Base-by-base conservation (phyloP, 2,113 vertebrate genomes). In the Tylochromis polylepis region DNA sequence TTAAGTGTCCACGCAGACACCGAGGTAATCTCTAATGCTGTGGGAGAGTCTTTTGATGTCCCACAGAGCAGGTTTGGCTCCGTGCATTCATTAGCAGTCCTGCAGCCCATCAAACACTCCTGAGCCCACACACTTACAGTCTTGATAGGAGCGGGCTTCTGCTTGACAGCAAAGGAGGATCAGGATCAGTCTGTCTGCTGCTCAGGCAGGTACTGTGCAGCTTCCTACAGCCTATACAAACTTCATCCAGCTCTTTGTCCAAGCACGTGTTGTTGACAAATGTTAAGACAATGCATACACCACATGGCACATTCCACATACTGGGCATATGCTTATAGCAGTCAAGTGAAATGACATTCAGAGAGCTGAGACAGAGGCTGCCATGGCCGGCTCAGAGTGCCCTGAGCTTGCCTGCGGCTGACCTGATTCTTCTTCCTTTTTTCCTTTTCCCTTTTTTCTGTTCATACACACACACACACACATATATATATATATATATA, bases 21-120 rank as follows among this genome's bases (percentile, higher is more conserved):
- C 15, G 57, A 88, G 70, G 79, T 85, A 89, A 89, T 87, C 85
- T 81, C 46, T 38, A 78, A 51, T 72, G 22, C 79, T 31, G 5
- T 78, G 86, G 87, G 88, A 92, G 70, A 81, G 80, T 84, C 41
- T 55, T 89, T 46, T 81, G 85, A 89, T 60, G 70, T 92, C 93
- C 91, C 70, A 55, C 84, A 72, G 87, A 87, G 87, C 83, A 83
- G 49, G 82, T 88, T 62, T 20, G 65, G 82, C 82, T 70, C 59
- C 62, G 36, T 57, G 86, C 83, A 90, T 93, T 91, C 89, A 87
- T 92, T 90, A 85, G 10, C 11, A 20, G 65, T 75, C 84, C 67
- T 65, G 77, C 24, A 29, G 72, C 49, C 60, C 10, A 4, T 20
- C 58, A 59, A 55, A 51, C 78, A 65, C 82, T 53, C 56, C 34